Evolutionary conservation across 2,888 invertebrate species (phyloP), one percentile per base, ranked within the genome.

Genomic region (Pristionchus japonicus): DNA sequence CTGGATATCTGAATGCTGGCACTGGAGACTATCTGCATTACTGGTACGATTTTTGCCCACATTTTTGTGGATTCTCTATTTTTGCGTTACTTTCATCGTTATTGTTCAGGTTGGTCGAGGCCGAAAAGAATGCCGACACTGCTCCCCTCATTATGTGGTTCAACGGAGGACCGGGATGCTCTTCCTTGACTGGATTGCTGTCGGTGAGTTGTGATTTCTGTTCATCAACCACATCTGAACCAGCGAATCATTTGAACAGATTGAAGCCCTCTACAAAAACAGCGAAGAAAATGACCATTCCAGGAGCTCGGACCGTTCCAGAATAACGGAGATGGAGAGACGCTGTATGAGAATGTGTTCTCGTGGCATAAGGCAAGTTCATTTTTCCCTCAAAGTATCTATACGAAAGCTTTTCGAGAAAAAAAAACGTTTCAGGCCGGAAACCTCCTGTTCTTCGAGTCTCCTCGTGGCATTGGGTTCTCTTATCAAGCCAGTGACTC

Each of bases 381-480:
- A n/a, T n/a, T 11, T 1, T 43, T 40, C 13, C 52, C 52, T 57
- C 17, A 57, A 57, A 67, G 27, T 31, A 67, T 67, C 20, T 31
- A 7, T 23, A n/a, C 7, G 17, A 67, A 34, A 67, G 27, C 37
- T 6, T 31, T 67, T 67, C 31, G 27, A 4, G 20, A 34, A 34
- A 20, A 9, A 57, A 13, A 13, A 86, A 64, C 20, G 86, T 67
- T 85, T 61, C 11, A 90, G 90, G 89, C 89, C 37, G 95, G 95
- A 61, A 95, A 95, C 91, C 95, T 96, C 89, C 89, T 96, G 80
- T 96, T 95, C 92, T 89, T 96, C 88, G 96, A 96, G 92, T 94
- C 95, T 0, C 96, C 96, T 57, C 95, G 95, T 40, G 95, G 95
- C 83, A 96, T 96, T 52, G 96, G 96, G 4, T 96, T 94, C 92